These are phyloP conservation scores for Ctenosaura bakeri DNA, from an alignment of 2,797 vertebrate genomes.

Conservation along the genomic window DNA sequence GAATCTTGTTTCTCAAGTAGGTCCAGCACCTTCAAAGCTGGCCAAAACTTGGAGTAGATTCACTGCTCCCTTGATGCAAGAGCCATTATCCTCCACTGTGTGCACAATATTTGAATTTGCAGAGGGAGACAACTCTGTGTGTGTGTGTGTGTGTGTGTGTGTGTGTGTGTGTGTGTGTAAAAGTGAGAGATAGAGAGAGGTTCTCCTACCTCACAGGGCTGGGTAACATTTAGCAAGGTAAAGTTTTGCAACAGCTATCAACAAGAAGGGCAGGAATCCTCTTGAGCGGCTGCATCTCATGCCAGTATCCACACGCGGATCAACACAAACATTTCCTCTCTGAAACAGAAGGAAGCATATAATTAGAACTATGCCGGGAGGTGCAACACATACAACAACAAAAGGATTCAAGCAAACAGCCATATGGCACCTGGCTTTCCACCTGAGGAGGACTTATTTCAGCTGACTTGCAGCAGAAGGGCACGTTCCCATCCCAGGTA, in stretches of 20 bases:
- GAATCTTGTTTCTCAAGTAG: too few species aligned
- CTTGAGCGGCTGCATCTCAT: neutral
- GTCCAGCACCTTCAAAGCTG: too few species aligned
- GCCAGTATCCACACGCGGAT: neutral
- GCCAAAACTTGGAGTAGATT: too few species aligned
- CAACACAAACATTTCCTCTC: neutral
- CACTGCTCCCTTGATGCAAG: too few species aligned
- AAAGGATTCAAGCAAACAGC: neutral
- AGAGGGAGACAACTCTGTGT: too few species aligned
- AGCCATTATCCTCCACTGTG: too few species aligned
- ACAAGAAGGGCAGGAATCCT: neutral
- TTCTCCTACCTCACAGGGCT: neutral
- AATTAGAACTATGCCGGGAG: neutral
- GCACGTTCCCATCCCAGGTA: neutral
- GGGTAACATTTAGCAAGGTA: neutral
- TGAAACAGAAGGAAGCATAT: neutral
- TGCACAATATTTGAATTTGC: too few species aligned
- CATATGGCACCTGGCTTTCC: neutral
- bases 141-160: neutral
- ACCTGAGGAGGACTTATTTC: neutral
- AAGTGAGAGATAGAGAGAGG: neutral
- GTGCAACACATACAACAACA: neutral
- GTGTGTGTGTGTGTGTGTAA: neutral
- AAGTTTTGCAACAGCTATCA: neutral
- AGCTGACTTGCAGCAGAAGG: neutral